phyloP scores from a whole-genome alignment of 2,113 vertebrate species.

The Anseranas semipalmata region DNA sequence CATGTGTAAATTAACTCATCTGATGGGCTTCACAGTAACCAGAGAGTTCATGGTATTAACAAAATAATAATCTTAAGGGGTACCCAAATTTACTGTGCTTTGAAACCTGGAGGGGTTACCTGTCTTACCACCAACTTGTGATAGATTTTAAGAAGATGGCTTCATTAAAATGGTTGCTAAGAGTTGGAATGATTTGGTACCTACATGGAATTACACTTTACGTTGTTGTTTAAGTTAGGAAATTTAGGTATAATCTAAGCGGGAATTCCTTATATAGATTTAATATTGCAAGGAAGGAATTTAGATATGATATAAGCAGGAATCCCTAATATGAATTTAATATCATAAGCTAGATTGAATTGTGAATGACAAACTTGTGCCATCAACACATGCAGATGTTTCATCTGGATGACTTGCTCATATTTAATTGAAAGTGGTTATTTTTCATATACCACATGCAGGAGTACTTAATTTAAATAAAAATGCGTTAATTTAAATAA shows the following conservation, averaged over 20 bases:
- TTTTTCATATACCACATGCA: not conserved
- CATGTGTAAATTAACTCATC: not conserved
- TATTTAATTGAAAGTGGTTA: not conserved
- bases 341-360: not conserved
- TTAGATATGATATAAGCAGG: fast-evolving
- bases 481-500: too few species aligned
- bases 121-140: not conserved
- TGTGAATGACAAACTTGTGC: not conserved
- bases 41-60: not conserved
- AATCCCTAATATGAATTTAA: not conserved
- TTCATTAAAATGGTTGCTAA: not conserved
- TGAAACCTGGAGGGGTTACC: not conserved
- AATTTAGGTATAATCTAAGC: not conserved
- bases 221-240: not conserved
- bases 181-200: not conserved
- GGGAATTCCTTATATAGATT: not conserved
- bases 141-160: not conserved
- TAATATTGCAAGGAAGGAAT: not conserved
- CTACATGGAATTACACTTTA: not conserved
- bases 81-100: not conserved
- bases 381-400: not conserved
- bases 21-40: not conserved
- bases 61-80: not conserved
- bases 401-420: not conserved
- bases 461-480: not conserved